Conservation (phyloP, 2,797 vertebrate genomes). For the Chelon auratus region DNA sequence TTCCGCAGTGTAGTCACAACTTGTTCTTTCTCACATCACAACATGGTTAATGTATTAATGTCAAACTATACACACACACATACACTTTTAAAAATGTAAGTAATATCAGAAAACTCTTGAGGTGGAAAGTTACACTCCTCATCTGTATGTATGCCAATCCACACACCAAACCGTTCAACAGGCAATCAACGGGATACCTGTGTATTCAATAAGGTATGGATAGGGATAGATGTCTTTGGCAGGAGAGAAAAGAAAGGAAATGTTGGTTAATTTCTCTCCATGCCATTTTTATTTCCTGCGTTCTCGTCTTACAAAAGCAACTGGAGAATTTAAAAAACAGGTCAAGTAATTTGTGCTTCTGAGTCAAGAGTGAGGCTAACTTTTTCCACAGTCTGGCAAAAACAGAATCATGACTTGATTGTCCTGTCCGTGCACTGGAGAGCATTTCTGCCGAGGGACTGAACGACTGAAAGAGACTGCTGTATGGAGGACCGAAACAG, state of each 20-base stretch:
- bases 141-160: conserved; percentile 12
- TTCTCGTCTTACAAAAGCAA: conserved; percentile 47
- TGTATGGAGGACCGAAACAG: too few species aligned
- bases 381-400: conserved; percentile 68
- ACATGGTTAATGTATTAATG: conserved; percentile 38
- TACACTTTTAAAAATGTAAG: conserved; percentile 55
- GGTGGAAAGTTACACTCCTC: conserved; percentile 4
- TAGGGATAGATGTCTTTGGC: conserved; percentile 86
- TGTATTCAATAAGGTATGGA: conserved; percentile 85
- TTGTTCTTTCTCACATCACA: background rate
- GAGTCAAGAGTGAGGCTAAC: conserved; percentile 70
- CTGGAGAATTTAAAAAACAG: conserved; percentile 50
- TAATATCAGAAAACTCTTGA: conserved; percentile 21
- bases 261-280: conserved; percentile 50
- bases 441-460: conserved; percentile 24
- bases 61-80: conserved; percentile 22
- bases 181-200: conserved; percentile 79
- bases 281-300: conserved; percentile 16
- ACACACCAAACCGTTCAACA: conserved; percentile 45
- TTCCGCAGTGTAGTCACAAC: background rate
- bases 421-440: conserved; percentile 28
- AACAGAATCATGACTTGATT: conserved; percentile 47
- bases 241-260: conserved; percentile 51
- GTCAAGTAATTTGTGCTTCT: conserved; percentile 59
- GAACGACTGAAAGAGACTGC: background rate